Evolutionary conservation across 2,113 vertebrate species (phyloP).

Genomic region (Mastomys natalensis): DNA sequence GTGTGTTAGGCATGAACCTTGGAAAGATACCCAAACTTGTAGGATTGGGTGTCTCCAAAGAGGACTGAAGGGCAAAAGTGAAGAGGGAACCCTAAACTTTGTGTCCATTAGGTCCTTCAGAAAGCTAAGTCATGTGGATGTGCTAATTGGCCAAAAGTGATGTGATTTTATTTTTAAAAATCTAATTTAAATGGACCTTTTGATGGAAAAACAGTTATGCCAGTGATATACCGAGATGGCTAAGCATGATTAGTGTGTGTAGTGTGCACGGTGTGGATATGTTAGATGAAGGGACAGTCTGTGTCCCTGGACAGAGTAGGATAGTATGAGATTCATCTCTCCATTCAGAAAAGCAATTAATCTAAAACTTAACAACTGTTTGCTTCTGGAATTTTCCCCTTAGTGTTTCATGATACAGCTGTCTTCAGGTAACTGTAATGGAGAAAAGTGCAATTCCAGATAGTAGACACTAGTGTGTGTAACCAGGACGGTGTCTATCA

Average conservation of each 20-base stretch:
- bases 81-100: neutral
- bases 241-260: neutral
- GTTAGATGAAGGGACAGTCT: neutral
- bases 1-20: neutral
- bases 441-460: neutral
- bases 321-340: neutral
- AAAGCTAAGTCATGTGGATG: neutral
- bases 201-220: neutral
- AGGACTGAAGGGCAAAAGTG: neutral
- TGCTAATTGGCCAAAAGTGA: neutral
- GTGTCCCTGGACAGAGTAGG: neutral
- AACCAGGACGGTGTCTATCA: no score
- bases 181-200: neutral
- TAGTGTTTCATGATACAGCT: neutral
- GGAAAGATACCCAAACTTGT: neutral
- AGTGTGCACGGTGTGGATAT: neutral
- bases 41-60: neutral
- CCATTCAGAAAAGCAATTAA: neutral
- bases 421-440: neutral
- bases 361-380: neutral
- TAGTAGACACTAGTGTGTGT: fast-evolving
- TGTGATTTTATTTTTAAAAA: neutral
- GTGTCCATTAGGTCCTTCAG: neutral
- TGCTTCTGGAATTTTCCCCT: neutral
- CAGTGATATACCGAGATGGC: neutral